These are phyloP conservation scores for Florisuga fusca DNA, from an alignment of 2,797 vertebrate genomes.

Conservation along the genomic window DNA sequence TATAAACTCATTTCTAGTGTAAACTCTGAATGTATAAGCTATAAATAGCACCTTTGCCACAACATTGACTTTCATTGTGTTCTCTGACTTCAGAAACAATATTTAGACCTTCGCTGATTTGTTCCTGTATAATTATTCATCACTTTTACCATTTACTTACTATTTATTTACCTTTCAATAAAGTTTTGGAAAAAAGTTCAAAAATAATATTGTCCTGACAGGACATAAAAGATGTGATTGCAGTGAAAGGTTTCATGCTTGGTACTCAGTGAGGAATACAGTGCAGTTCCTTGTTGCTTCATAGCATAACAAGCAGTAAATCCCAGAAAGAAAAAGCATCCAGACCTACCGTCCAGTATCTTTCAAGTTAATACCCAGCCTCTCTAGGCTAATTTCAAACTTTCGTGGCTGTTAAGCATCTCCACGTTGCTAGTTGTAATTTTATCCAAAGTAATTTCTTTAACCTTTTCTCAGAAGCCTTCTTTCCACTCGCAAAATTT, in stretches of 20 bases:
- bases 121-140: background rate
- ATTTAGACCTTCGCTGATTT: background rate
- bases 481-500: background rate
- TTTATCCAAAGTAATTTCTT: background rate
- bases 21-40: conserved; percentile 12
- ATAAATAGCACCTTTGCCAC: conserved; percentile 45
- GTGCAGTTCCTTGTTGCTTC: background rate
- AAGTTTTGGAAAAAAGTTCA: background rate
- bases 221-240: background rate
- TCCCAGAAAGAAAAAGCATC: background rate
- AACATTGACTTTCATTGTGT: background rate
- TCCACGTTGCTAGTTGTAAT: background rate
- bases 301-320: background rate
- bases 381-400: background rate
- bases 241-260: background rate
- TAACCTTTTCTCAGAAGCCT: background rate
- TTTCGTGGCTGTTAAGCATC: background rate
- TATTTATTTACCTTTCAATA: background rate
- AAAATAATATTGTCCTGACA: background rate
- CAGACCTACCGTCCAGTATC: background rate
- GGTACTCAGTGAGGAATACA: background rate
- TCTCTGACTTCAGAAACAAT: background rate
- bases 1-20: conserved; percentile 48
- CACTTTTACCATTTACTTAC: background rate
- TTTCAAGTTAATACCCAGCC: background rate